Percentiles rank a stretch among this genome's conserved stretches.
Evolutionary conservation across 2,888 invertebrate genomes (phyloP).

Genomic region (Protophormia terraenovae): DNA sequence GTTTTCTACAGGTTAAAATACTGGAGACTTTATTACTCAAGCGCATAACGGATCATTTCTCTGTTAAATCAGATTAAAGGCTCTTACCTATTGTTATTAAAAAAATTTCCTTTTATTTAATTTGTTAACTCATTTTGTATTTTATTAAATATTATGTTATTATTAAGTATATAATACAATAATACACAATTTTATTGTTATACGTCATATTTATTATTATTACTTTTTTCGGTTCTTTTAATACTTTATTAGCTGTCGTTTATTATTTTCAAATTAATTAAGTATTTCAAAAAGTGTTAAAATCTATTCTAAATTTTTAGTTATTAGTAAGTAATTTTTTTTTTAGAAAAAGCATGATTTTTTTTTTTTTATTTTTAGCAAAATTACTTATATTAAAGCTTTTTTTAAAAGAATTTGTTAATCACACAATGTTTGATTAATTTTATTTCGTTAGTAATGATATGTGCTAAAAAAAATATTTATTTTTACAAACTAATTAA

Average conservation of each 20-base stretch:
- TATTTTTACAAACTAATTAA: conserved; percentile 15
- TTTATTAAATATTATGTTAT: conserved; percentile 10
- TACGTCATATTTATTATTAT: conserved; percentile 35
- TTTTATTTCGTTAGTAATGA: conserved; percentile 41
- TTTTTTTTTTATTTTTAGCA: conserved; percentile 13
- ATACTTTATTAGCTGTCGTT: background rate
- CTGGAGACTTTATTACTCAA: no score
- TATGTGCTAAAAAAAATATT: conserved; percentile 51
- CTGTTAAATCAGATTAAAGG: no score
- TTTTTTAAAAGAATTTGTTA: conserved; percentile 26
- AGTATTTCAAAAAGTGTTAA: background rate
- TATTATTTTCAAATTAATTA: background rate
- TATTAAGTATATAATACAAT: background rate
- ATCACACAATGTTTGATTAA: conserved; percentile 50
- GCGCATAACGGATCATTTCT: no score
- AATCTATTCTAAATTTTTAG: background rate
- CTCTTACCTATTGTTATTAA: background rate
- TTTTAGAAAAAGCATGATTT: conserved; percentile 25
- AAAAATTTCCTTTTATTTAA: background rate
- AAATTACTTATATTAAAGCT: conserved; percentile 44
- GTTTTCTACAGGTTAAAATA: no score
- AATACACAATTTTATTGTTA: conserved; percentile 50
- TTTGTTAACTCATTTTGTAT: background rate
- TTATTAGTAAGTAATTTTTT: background rate
- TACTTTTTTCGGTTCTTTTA: no score